Conservation (phyloP, 1,140 invertebrate genomes). For the Drosophila ogumai region DNA sequence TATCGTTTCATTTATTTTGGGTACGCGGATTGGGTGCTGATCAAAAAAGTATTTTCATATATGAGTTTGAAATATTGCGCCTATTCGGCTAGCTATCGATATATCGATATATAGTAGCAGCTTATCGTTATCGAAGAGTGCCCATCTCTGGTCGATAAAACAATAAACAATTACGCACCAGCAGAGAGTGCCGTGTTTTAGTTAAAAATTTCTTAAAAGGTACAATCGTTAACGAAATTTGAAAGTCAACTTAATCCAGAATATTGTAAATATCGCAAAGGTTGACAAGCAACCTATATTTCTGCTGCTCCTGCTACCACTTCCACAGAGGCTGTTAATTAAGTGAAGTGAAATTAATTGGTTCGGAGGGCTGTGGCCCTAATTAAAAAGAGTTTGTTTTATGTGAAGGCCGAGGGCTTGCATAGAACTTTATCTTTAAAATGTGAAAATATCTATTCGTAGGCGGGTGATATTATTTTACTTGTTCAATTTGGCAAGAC, state of each 20-base stretch:
- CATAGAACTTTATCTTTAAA: not conserved
- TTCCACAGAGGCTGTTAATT: constrained; percentile 5
- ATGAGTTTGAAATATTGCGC: constrained; percentile 13
- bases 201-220: not conserved
- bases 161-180: too few species aligned
- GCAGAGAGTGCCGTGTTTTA: too few species aligned
- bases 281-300: not conserved
- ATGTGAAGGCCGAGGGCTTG: constrained; percentile 28
- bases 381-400: constrained; percentile 20
- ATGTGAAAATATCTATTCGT: not conserved
- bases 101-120: constrained; percentile 2
- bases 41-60: not conserved
- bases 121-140: too few species aligned
- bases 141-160: too few species aligned
- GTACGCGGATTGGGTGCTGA: not conserved
- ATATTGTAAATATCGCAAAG: not conserved
- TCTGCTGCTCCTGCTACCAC: not conserved
- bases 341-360: constrained; percentile 35
- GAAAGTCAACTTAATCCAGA: not conserved
- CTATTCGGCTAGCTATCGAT: not conserved
- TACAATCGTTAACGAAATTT: not conserved
- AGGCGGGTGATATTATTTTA: constrained; percentile 21
- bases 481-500: constrained; percentile 57
- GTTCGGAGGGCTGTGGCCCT: not conserved
- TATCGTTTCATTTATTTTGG: not conserved